These are phyloP conservation scores for Asteroscopus sphinx DNA, from an alignment of 2,888 invertebrate species.

Conservation along the genomic window DNA sequence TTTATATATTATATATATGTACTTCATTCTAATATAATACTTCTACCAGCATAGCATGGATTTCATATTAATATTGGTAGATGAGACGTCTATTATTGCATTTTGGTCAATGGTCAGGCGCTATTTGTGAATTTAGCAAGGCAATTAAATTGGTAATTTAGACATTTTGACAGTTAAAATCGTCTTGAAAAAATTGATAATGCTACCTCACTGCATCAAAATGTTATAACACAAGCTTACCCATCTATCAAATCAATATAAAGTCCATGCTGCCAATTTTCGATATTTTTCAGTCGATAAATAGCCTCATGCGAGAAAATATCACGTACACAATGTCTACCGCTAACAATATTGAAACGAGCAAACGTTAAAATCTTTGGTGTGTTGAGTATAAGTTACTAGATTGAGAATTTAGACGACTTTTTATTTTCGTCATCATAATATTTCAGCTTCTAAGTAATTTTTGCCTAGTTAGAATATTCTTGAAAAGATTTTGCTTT, in stretches of 20 bases:
- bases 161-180: not conserved
- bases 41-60: conserved; percentile 36
- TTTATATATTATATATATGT: conserved; percentile 16
- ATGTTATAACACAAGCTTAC: not conserved
- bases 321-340: conserved; percentile 53
- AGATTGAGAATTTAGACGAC: conserved; percentile 30
- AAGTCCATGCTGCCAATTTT: conserved; percentile 17
- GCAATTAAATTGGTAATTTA: not conserved
- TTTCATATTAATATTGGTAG: conserved; percentile 26
- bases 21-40: conserved; percentile 38
- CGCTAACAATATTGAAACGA: conserved; percentile 45
- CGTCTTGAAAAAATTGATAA: too few species aligned
- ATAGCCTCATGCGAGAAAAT: conserved; percentile 57
- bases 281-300: conserved; percentile 50
- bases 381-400: conserved; percentile 46
- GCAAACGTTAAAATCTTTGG: conserved; percentile 58
- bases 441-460: too few species aligned
- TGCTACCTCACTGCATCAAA: not conserved
- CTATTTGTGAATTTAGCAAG: too few species aligned
- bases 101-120: not conserved
- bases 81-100: too few species aligned
- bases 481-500: too few species aligned
- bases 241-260: conserved; percentile 26
- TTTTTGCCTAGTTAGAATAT: too few species aligned
- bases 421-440: too few species aligned